Evolutionary conservation across 2,113 vertebrate genomes (phyloP).

Genomic region (Odontophorus gujanensis): DNA sequence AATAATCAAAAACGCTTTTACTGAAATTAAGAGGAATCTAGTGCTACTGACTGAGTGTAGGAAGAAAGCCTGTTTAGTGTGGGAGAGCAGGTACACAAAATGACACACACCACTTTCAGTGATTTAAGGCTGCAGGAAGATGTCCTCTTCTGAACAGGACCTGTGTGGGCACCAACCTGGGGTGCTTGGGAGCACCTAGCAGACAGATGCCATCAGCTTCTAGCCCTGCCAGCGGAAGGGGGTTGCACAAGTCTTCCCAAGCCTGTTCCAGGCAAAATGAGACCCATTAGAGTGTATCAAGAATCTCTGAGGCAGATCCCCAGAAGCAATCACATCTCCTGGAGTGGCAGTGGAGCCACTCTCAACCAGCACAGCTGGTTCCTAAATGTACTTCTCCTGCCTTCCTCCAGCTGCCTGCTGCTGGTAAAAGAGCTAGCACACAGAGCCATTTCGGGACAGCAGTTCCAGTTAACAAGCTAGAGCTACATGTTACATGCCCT

Average conservation of each 20-base stretch:
- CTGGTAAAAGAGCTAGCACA: not conserved
- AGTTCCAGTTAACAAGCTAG: not conserved
- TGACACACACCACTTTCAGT: not conserved
- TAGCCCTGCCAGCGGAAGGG: not conserved
- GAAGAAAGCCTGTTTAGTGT: not conserved
- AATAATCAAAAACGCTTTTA: not conserved
- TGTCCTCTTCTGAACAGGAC: not conserved
- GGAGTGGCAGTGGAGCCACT: not conserved
- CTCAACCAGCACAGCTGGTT: not conserved
- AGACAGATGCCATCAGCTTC: not conserved
- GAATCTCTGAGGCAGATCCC: not conserved
- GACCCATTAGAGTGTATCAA: not conserved
- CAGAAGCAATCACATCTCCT: not conserved
- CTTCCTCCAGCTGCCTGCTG: not conserved
- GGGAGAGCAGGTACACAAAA: not conserved
- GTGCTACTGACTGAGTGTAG: not conserved
- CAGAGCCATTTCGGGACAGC: not conserved
- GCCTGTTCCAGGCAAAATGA: not conserved
- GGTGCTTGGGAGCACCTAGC: not conserved
- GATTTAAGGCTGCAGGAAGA: slow-evolving; percentile 29
- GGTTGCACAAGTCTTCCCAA: not conserved
- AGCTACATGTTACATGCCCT: not conserved
- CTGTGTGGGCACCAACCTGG: not conserved
- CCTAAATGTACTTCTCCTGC: not conserved
- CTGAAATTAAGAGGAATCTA: not conserved